Percentiles rank a stretch among this genome's conserved stretches.
Evolutionary conservation across 2,113 vertebrate genomes (phyloP).

Genomic region (Cairina moschata): DNA sequence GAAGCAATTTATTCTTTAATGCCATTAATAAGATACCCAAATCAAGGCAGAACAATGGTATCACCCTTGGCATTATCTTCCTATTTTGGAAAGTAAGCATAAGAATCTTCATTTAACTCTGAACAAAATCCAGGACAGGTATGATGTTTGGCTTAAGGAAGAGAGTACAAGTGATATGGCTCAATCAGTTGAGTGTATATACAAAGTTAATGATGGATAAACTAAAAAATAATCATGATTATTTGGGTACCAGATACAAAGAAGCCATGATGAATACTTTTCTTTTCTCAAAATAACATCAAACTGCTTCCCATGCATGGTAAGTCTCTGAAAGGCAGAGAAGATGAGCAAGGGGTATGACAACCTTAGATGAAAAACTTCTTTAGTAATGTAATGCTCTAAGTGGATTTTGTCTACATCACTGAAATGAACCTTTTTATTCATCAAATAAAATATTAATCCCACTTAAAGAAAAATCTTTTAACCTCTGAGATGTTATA

Average conservation of each 20-base stretch:
- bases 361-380: not conserved
- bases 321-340: not conserved
- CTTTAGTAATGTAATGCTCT: not conserved
- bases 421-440: not conserved
- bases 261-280: not conserved
- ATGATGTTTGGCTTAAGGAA: not conserved
- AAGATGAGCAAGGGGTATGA: not conserved
- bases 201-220: not conserved
- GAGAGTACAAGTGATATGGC: not conserved
- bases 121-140: not conserved
- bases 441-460: not conserved
- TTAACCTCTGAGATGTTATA: not conserved
- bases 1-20: not conserved
- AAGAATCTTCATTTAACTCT: not conserved
- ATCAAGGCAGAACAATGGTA: not conserved
- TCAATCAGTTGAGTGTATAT: not conserved
- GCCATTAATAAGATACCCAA: not conserved
- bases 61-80: not conserved
- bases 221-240: not conserved
- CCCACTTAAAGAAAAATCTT: not conserved
- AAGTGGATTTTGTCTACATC: not conserved
- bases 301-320: not conserved
- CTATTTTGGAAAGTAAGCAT: not conserved
- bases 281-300: not conserved
- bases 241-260: not conserved